Base-by-base conservation (phyloP, 2,888 invertebrate genomes). In the Ichneumon xanthorius region DNA sequence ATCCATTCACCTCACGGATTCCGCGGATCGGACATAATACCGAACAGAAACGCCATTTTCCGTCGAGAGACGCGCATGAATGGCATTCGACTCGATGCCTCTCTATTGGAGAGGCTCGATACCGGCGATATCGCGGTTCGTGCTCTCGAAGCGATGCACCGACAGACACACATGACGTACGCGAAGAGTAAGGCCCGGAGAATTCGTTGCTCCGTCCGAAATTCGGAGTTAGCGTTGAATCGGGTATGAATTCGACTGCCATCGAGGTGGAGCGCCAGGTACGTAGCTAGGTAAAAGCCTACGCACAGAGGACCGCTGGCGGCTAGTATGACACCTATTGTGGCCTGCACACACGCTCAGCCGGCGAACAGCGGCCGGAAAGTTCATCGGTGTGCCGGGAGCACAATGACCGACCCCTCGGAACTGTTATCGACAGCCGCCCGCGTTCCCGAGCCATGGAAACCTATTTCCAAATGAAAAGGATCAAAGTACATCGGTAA, bases 351-450 rank as follows among this genome's bases (percentile, higher is more conserved):
- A 26, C 58, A 26, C 26, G 22, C 26, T 58, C 26, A 14, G 26
- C 26, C 45, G 14, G 26, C 58, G 58, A 58, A 26, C 26, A 22
- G 58, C 22, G 14, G 58, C 5, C 26, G 58, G 14, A 58, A 58
- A 26, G 58, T 58, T 22, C 58, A 58, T 58, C 26, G 26, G 14
- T 58, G 22, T 58, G 19, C 58, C 58, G 26, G 26, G 4, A 11
- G 22, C 26, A 58, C 58, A 58, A 58, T 58, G 58, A 26, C 58
- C 14, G 58, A 58, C 22, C 58, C 26, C 58, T 26, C 22, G 26
- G 16, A 45, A 58, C 58, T 58, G 58, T 58, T 58, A 58, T 58
- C 58, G 58, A 58, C 58, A 58, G 58, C 26, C 22, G 58, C 58
- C 22, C 26, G 58, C 58, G 22, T 22, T 26, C 11, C 22, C 22